Conservation (phyloP, 1,140 invertebrate species). For the Plutomurus gul region DNA sequence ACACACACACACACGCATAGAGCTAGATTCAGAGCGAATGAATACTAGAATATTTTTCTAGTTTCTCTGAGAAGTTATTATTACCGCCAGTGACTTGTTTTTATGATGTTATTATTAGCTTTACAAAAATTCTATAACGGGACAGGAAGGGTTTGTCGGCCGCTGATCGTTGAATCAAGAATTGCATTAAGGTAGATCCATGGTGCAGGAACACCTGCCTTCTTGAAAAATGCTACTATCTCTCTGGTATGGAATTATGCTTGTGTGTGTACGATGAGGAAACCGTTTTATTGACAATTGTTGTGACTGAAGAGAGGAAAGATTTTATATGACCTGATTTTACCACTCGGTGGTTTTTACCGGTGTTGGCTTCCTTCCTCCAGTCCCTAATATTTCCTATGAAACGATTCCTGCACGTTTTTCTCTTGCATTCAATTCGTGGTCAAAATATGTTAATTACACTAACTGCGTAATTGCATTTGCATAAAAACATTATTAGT, state of each 20-base stretch:
- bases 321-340: not conserved
- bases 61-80: constrained; percentile 27
- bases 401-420: too few relatives aligned
- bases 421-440: too few relatives aligned
- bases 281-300: constrained; percentile 18
- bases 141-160: constrained; percentile 12
- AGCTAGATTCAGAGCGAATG: not conserved
- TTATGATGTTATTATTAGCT: constrained; percentile 28
- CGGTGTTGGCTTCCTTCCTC: not conserved
- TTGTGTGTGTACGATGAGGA: not conserved
- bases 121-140: constrained; percentile 14
- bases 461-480: too few relatives aligned
- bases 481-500: too few relatives aligned
- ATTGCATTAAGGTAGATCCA: too few relatives aligned
- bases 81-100: constrained; percentile 3
- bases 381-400: too few relatives aligned
- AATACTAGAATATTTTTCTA: not conserved
- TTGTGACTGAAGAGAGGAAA: constrained; percentile 1
- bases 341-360: too few relatives aligned
- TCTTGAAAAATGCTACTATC: not conserved
- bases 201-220: not conserved
- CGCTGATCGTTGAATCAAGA: too few relatives aligned
- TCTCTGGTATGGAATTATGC: not conserved
- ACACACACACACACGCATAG: not conserved
- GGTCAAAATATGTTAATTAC: too few relatives aligned